Evolutionary conservation across 2,113 vertebrate species (phyloP).

Genomic region (Mus pahari): DNA sequence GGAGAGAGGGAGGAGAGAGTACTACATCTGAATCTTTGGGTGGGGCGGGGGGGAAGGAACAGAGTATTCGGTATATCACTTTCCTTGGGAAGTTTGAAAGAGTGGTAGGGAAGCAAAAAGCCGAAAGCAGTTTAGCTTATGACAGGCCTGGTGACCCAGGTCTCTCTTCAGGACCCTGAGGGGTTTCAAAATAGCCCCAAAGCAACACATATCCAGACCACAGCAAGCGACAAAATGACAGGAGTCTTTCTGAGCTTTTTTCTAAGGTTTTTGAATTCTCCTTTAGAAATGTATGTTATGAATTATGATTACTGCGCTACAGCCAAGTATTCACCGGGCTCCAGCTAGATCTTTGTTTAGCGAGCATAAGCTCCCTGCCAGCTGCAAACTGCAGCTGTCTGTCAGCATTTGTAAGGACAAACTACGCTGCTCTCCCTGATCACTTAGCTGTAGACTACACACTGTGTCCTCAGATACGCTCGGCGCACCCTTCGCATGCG

Average conservation of each 20-base stretch:
- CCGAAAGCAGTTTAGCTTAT: slow-evolving; percentile 1
- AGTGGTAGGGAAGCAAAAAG: neutral
- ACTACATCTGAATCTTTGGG: slow-evolving; percentile 74
- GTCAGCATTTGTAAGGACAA: slow-evolving; percentile 80
- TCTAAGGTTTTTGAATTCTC: slow-evolving; percentile 56
- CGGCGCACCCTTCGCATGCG: slow-evolving; percentile 53
- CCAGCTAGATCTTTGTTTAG: slow-evolving; percentile 79
- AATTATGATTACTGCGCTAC: slow-evolving; percentile 71
- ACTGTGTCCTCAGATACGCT: slow-evolving; percentile 65
- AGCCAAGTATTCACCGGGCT: slow-evolving; percentile 76
- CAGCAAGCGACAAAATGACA: slow-evolving; percentile 35
- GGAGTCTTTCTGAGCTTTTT: slow-evolving; percentile 55
- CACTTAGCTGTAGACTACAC: slow-evolving; percentile 56
- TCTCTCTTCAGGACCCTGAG: neutral
- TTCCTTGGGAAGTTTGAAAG: slow-evolving; percentile 35
- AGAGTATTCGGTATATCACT: slow-evolving; percentile 57
- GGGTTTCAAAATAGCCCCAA: slow-evolving; percentile 34
- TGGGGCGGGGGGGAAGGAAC: slow-evolving; percentile 63
- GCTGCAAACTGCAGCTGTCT: slow-evolving; percentile 82
- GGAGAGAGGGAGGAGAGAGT: neutral
- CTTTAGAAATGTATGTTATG: slow-evolving; percentile 77
- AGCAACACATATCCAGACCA: neutral
- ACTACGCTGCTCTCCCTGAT: slow-evolving; percentile 60
- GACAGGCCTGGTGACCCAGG: neutral
- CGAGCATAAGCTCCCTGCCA: slow-evolving; percentile 75